phyloP scores from a whole-genome alignment of 1,140 invertebrate species.

The Luehdorfia chinensis region DNA sequence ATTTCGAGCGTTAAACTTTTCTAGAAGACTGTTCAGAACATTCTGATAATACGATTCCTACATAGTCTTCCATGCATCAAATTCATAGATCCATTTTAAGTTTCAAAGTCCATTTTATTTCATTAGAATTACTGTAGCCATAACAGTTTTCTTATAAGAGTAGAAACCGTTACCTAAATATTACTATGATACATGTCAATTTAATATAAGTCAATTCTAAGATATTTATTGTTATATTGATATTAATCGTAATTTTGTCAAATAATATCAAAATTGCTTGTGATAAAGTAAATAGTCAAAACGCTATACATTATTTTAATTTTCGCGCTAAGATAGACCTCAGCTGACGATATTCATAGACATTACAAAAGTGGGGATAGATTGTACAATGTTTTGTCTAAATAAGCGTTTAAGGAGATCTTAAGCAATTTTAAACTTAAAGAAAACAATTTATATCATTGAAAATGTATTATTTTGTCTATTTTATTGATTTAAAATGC shows the following conservation, averaged over 20 bases:
- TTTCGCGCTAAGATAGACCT: constrained; percentile 3
- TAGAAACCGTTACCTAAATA: too few species aligned
- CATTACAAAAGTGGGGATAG: too few species aligned
- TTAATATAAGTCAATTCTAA: not conserved
- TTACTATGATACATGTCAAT: too few species aligned
- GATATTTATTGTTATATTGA: not conserved
- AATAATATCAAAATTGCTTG: constrained; percentile 11
- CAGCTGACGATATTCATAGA: constrained; percentile 3
- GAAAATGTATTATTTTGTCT: too few species aligned
- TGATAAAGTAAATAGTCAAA: constrained; percentile 16
- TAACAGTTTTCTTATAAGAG: too few species aligned
- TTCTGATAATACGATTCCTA: constrained; percentile 18
- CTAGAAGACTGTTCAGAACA: constrained; percentile 10
- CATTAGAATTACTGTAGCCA: constrained; percentile 15
- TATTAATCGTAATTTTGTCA: constrained; percentile 11
- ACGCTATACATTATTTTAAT: constrained; percentile 11
- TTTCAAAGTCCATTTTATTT: constrained; percentile 18
- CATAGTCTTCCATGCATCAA: constrained; percentile 18
- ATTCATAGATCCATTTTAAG: constrained; percentile 15
- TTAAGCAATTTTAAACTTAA: constrained; percentile 7
- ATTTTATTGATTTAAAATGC: too few species aligned
- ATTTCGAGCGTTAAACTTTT: constrained; percentile 11
- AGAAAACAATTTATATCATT: not conserved
- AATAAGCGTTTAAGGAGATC: not conserved
- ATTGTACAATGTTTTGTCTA: constrained; percentile 1